Base-by-base conservation (phyloP, 2,113 vertebrate species). In the Odocoileus hemionus region DNA sequence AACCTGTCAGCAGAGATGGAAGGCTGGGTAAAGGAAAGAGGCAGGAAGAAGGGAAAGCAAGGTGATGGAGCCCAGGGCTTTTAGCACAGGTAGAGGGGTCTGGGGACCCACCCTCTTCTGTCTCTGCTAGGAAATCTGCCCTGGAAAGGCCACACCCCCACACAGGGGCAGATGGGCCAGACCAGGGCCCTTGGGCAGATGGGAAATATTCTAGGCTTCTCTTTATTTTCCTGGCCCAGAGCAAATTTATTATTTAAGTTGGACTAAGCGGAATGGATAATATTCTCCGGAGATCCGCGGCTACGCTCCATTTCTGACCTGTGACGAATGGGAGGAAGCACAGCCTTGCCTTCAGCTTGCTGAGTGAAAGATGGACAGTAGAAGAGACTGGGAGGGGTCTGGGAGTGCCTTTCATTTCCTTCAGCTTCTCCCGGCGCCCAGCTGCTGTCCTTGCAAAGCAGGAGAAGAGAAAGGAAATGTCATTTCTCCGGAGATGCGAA, bases 401-500 rank as follows among this genome's bases (percentile, higher is more conserved):
- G 8, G 3, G 57, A 80, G 19, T 11, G 43, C 2, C 86, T 91
- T 58, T 25, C 39, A 61, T 84, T 47, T 28, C 30, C 54, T 96
- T 87, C 82, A 11, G 14, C 60, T 54, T 45, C 10, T 91, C 14
- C 79, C 54, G 15, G 26, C 12, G 45, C 70, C 36, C 36, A 33
- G 91, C 61, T 36, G 10, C 92, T 76, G 93, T 91, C 57, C 1
- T 89, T 64, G 39, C 85, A 92, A 60, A 89, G 39, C 78, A 21
- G 11, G 43, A 67, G 50, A 74, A 92, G 57, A 54, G 33, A 97
- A 74, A 96, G 93, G 91, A 98, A 98, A 97, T 86, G 64, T 83
- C 96, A 89, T 97, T 99, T 97, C 96, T 98, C 97, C 55, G 14
- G 93, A 96, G 96, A 89, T 47, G 47, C 30, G 89, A 98, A 86